Percentiles rank a stretch among this genome's conserved stretches.
Conservation (phyloP, 2,888 invertebrate genomes). For the Dysmachus trigonus region DNA sequence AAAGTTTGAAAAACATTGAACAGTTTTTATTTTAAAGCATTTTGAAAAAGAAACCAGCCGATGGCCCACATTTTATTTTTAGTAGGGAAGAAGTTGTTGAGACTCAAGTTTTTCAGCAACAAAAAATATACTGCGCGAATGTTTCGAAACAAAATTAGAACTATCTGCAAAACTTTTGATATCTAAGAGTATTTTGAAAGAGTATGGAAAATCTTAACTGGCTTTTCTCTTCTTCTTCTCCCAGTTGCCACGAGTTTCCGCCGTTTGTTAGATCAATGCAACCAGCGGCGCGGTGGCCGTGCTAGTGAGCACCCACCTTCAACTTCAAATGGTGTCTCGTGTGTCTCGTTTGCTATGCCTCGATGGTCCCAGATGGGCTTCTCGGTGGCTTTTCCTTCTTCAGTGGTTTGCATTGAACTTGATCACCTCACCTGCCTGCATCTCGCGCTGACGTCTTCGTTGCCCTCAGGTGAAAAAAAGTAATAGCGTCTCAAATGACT, state of each 20-base stretch:
- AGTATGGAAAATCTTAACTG: background rate
- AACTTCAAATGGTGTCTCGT: background rate
- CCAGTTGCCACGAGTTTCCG: background rate
- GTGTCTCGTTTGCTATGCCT: background rate
- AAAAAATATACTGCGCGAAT: background rate
- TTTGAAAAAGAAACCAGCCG: too few relatives aligned
- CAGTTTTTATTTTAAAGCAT: too few relatives aligned
- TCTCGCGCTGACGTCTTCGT: background rate
- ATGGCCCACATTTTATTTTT: too few relatives aligned
- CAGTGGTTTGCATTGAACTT: conserved; percentile 25
- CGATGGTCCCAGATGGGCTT: background rate
- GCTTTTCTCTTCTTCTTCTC: background rate
- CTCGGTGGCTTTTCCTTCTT: background rate
- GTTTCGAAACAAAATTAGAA: background rate
- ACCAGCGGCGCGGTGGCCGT: background rate
- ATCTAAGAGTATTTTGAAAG: background rate
- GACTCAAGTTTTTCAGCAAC: background rate
- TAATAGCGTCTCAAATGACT: background rate
- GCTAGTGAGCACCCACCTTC: background rate
- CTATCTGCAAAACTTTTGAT: background rate
- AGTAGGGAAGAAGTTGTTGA: background rate
- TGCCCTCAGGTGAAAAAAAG: background rate
- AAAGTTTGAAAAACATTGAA: too few relatives aligned
- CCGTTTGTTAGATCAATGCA: conserved; percentile 10
- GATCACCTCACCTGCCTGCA: conserved; percentile 8